Evolutionary conservation across 2,888 invertebrate species (phyloP).

Genomic region (Conistra vaccinii): DNA sequence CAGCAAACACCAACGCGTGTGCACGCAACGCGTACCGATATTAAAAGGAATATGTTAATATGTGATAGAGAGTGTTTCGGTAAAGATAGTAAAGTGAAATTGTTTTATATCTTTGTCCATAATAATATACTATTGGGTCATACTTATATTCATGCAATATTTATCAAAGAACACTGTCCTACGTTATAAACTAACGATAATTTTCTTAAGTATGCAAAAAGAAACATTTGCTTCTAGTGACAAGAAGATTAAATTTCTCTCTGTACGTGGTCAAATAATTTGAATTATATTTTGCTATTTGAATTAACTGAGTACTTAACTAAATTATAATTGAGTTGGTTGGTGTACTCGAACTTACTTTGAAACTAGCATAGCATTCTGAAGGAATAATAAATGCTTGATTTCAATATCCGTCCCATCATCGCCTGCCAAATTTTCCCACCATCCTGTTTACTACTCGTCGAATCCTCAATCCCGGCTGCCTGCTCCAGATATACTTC

Average conservation of each 20-base stretch:
- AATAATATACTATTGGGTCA: not conserved
- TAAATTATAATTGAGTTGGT: too few species aligned
- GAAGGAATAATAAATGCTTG: too few species aligned
- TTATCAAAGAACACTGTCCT: too few species aligned
- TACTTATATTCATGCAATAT: not conserved
- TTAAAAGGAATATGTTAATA: conserved; percentile 86
- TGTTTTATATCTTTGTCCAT: not conserved
- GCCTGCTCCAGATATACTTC: conserved; percentile 72
- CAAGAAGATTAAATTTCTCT: too few species aligned
- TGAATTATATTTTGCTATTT: too few species aligned
- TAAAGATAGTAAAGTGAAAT: conserved; percentile 29
- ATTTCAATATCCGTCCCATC: not conserved
- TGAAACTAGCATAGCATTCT: too few species aligned
- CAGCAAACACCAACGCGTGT: conserved; percentile 82
- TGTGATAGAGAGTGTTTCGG: conserved; percentile 58
- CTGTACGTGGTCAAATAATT: too few species aligned
- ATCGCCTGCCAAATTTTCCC: not conserved
- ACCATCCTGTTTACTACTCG: conserved; percentile 35
- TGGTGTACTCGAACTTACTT: too few species aligned
- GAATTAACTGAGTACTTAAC: too few species aligned
- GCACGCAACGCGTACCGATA: conserved; percentile 79
- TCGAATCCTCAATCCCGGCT: conserved; percentile 37
- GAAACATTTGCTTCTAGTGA: too few species aligned
- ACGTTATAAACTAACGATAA: too few species aligned
- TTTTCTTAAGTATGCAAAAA: not conserved